phyloP scores from a whole-genome alignment of 1,140 invertebrate genomes.

The Mya arenaria region DNA sequence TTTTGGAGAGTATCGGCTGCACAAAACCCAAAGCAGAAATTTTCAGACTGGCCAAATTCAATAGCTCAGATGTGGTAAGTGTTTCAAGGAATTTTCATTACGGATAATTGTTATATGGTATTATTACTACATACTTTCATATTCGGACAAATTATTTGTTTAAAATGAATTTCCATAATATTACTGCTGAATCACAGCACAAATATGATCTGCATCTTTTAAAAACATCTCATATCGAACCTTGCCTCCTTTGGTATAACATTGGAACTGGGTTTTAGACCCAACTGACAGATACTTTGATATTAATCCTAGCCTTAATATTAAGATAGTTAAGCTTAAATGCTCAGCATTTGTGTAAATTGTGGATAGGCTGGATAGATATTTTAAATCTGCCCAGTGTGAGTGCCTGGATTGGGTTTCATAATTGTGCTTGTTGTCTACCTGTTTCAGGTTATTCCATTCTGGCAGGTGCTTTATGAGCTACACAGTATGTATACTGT shows the following conservation, averaged over 20 bases:
- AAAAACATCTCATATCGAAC: too few relatives aligned
- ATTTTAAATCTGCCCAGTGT: too few relatives aligned
- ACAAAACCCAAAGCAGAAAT: conserved; percentile 64
- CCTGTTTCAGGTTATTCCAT: conserved; percentile 59
- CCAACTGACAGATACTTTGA: neutral
- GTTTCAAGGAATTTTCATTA: too few relatives aligned
- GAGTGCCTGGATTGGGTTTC: too few relatives aligned
- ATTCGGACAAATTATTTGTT: too few relatives aligned
- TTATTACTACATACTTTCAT: too few relatives aligned
- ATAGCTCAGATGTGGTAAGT: conserved; percentile 65
- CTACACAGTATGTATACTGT: conserved; percentile 68
- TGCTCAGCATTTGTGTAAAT: neutral
- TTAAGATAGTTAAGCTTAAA: neutral
- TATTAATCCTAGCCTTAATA: neutral
- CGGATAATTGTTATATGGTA: too few relatives aligned
- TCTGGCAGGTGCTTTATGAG: conserved; percentile 75
- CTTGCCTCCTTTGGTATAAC: neutral
- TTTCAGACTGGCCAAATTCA: conserved; percentile 68
- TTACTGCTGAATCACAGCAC: too few relatives aligned
- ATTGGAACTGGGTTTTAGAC: neutral
- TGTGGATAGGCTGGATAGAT: neutral
- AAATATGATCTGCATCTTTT: too few relatives aligned
- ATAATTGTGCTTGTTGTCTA: neutral
- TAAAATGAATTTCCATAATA: too few relatives aligned
- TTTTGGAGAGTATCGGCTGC: conserved; percentile 61